Base-by-base conservation (phyloP, 2,888 invertebrate genomes). In the Exephanes ischioxanthus region DNA sequence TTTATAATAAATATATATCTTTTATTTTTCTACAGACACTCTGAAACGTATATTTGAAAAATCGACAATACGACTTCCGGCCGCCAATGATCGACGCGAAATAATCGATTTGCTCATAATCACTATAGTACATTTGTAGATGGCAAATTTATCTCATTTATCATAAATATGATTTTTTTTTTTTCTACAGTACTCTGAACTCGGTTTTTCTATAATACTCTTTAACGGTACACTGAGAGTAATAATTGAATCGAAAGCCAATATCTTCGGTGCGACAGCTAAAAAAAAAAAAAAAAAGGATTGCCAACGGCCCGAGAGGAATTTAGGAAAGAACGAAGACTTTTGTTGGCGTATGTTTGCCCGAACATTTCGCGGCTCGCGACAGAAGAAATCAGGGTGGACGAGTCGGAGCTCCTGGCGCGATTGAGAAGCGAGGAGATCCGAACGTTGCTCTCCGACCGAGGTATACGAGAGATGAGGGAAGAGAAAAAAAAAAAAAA, bases 351-450 rank as follows among this genome's bases (percentile, higher is more conserved):
- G 58, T 26, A 19, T 58, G 45, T 73, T 61, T 73, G 41, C 58
- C 45, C 73, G 58, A 26, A 6, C 58, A 45, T 61, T 26, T 61
- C 26, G 41, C 73, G 26, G 26, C 58, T n/a, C 9, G 58, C 73
- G 41, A 26, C 58, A 45, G 73, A 41, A 41, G 58, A 61, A 7
- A 73, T 41, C 58, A 30, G 71, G 53, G 71, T 71, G 71, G 33
- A 73, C 58, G 73, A 73, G 58, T 73, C 73, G 58, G 58, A 58
- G 73, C 58, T 45, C 26, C 58, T 16, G 45, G 58, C 37, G 58
- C 73, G 73, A 73, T 73, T 73, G 73, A 73, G 58, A 45, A 41
- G 45, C 58, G 58, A 61, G 58, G 22, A 51, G 53, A 71, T 71
- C 51, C 33, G 3, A 53, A 26, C 73, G 58, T 26, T 58, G 19